Conservation (phyloP, 2,113 vertebrate species). For the Marmota flaviventris region DNA sequence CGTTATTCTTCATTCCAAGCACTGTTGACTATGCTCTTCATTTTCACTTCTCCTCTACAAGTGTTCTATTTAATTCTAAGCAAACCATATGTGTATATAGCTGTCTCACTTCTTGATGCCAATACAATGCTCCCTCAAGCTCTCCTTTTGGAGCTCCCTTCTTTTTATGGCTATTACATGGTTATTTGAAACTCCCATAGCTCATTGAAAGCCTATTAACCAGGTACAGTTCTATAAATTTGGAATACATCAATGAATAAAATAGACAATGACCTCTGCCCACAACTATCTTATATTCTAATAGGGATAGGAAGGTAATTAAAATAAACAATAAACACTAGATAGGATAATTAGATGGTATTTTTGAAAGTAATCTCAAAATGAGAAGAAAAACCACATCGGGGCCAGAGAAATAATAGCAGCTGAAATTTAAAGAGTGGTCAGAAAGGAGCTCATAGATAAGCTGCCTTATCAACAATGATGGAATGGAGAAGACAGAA, state of each 20-base stretch:
- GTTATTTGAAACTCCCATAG: background rate
- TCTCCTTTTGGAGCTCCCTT: background rate
- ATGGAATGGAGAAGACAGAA: background rate
- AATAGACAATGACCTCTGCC: background rate
- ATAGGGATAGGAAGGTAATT: background rate
- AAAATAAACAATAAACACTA: background rate
- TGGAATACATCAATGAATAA: background rate
- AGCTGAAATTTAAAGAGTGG: background rate
- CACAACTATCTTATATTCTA: background rate
- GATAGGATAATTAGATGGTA: background rate
- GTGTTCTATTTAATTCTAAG: background rate
- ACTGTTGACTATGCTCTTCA: background rate
- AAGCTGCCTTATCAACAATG: background rate
- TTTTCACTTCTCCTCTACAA: background rate
- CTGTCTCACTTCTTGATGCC: background rate
- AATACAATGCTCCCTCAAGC: background rate
- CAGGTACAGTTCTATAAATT: background rate
- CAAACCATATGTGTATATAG: background rate
- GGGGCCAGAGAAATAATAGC: background rate
- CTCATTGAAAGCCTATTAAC: background rate
- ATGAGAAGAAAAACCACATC: background rate
- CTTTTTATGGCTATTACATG: background rate
- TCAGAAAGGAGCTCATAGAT: background rate
- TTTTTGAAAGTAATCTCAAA: background rate
- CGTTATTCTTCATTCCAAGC: background rate